Evolutionary conservation across 2,797 vertebrate genomes (phyloP).

Genomic region (Oreochromis grahami): DNA sequence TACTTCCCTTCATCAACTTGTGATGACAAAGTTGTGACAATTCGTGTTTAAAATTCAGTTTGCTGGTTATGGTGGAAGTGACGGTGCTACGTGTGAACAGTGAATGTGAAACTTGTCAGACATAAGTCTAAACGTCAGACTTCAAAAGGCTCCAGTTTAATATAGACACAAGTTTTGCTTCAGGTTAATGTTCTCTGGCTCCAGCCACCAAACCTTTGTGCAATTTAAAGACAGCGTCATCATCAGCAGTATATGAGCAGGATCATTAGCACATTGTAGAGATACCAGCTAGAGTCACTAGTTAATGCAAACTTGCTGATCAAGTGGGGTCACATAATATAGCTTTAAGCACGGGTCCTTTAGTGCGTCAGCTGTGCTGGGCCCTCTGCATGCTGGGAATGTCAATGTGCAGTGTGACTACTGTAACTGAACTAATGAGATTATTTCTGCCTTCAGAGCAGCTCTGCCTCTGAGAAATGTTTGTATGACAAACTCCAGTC

Average conservation of each 20-base stretch:
- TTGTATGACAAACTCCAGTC: conserved; percentile 1
- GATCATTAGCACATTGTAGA: background rate
- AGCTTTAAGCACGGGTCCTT: background rate
- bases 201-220: fast-evolving
- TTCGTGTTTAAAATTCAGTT: background rate
- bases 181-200: background rate
- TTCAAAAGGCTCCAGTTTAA: background rate
- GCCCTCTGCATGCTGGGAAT: background rate
- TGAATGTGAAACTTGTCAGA: background rate
- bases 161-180: background rate
- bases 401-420: background rate
- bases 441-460: conserved; percentile 9
- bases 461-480: conserved; percentile 29
- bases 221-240: background rate
- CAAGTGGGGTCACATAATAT: background rate
- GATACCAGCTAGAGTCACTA: background rate
- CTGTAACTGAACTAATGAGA: background rate
- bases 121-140: background rate
- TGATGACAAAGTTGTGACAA: background rate
- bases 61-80: background rate
- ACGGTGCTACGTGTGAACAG: background rate
- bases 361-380: background rate
- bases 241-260: background rate
- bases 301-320: background rate
- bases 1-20: background rate